Percentiles rank a stretch among this genome's conserved stretches.
Evolutionary conservation across 2,797 vertebrate genomes (phyloP).

Genomic region (Bovichtus diacanthus): DNA sequence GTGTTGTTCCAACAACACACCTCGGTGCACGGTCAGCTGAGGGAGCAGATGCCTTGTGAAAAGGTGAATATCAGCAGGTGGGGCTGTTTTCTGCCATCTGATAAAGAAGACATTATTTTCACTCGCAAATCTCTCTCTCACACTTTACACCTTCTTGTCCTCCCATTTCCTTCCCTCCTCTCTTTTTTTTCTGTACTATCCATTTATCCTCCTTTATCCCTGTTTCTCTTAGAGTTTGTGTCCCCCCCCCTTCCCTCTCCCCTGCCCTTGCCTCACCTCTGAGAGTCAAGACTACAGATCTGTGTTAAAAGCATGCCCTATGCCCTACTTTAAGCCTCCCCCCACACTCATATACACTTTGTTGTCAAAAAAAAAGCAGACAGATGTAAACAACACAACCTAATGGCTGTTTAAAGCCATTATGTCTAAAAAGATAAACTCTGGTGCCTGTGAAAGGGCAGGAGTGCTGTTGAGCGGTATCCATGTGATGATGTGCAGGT

Average conservation of each 20-base stretch:
- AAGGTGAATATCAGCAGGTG: slow-evolving; percentile 64
- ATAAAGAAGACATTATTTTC: slow-evolving; percentile 38
- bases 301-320: slow-evolving; percentile 70
- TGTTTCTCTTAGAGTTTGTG: slow-evolving; percentile 25
- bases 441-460: slow-evolving; percentile 72
- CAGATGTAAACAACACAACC: slow-evolving; percentile 81
- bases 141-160: slow-evolving; percentile 14
- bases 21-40: slow-evolving; percentile 47
- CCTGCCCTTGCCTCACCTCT: slow-evolving; percentile 47
- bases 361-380: slow-evolving; percentile 58
- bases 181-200: background rate
- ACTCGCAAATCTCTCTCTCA: slow-evolving; percentile 8
- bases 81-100: slow-evolving; percentile 58
- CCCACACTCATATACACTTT: slow-evolving; percentile 49
- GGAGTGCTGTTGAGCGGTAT: slow-evolving; percentile 66
- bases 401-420: slow-evolving; percentile 85
- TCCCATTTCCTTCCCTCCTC: background rate
- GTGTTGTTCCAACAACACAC: slow-evolving; percentile 36
- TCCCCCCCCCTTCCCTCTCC: background rate
- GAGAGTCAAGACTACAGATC: slow-evolving; percentile 57
- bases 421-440: slow-evolving; percentile 84
- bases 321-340: slow-evolving; percentile 39
- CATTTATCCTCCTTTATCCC: slow-evolving; percentile 17
- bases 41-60: slow-evolving; percentile 56
- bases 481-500: slow-evolving; percentile 85